A percentile compares a stretch with the other conserved stretches of the same genome.
These are phyloP conservation scores for Zeugodacus cucurbitae DNA, from an alignment of 1,140 invertebrate genomes.

Conservation along the genomic window DNA sequence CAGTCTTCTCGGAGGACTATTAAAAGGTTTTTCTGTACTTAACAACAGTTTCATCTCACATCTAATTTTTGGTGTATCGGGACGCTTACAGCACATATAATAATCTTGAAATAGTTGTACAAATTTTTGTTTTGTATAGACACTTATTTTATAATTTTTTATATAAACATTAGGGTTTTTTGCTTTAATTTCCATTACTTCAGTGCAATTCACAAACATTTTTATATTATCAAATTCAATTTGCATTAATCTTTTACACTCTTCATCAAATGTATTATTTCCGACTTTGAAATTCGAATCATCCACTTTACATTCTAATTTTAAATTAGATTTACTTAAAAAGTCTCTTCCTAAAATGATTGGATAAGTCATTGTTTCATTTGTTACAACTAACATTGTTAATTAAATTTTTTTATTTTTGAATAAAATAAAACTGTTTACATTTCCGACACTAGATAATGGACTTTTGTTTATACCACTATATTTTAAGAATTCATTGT, in stretches of 20 bases:
- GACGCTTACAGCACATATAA: constrained; percentile 1
- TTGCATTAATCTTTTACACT: background rate
- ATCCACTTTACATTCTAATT: background rate
- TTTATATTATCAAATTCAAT: background rate
- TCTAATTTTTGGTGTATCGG: constrained; percentile 20
- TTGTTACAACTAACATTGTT: background rate
- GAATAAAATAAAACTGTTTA: background rate
- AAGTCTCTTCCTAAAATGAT: background rate
- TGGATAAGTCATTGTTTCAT: background rate
- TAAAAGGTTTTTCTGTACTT: constrained; percentile 45
- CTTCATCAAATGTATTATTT: background rate
- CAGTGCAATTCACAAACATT: background rate
- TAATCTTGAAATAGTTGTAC: constrained; percentile 5
- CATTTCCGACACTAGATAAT: background rate
- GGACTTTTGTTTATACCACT: background rate
- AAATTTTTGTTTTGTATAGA: background rate
- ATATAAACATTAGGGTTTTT: background rate
- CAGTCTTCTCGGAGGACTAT: constrained; percentile 47
- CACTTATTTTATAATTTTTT: background rate
- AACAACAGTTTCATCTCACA: constrained; percentile 45
- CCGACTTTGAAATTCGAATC: background rate
- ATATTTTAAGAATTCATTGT: background rate
- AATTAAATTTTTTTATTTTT: too few species aligned
- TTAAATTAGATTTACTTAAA: background rate
- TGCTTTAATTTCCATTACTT: background rate